phyloP scores from a whole-genome alignment of 2,113 vertebrate genomes.

The Mungos mungo region DNA sequence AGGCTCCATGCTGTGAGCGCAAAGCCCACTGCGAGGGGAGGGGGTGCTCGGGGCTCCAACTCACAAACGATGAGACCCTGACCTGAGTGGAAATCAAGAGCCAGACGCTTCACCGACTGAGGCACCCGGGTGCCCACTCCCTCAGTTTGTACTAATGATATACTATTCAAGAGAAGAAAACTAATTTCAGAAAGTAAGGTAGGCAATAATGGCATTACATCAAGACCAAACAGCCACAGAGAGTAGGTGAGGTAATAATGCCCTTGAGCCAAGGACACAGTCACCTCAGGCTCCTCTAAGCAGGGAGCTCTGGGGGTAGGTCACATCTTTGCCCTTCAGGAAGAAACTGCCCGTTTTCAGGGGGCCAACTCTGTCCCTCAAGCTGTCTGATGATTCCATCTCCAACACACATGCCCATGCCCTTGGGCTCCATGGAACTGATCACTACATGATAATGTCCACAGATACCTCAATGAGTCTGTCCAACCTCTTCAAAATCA shows the following conservation, averaged over 20 bases:
- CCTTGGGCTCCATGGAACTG: background rate
- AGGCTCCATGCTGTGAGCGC: too few species aligned
- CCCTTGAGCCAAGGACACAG: background rate
- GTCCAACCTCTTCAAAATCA: background rate
- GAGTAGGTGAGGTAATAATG: background rate
- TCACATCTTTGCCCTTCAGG: background rate
- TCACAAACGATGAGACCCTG: too few species aligned
- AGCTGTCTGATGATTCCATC: background rate
- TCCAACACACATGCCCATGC: background rate
- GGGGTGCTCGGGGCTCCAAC: too few species aligned
- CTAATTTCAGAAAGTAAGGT: constrained; percentile 18
- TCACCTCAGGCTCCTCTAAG: background rate
- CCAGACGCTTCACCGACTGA: too few species aligned
- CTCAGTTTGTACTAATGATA: constrained; percentile 21
- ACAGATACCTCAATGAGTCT: background rate
- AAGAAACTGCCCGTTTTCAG: constrained; percentile 29
- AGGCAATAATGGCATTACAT: background rate
- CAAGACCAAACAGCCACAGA: constrained; percentile 3
- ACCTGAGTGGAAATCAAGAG: too few species aligned
- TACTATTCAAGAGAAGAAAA: constrained; percentile 48
- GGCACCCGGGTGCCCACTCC: background rate
- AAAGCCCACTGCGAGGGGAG: too few species aligned
- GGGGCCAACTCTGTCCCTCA: background rate
- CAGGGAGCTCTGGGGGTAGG: background rate
- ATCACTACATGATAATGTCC: background rate